phyloP scores from a whole-genome alignment of 2,113 vertebrate genomes.

The Oenanthe oenanthe region DNA sequence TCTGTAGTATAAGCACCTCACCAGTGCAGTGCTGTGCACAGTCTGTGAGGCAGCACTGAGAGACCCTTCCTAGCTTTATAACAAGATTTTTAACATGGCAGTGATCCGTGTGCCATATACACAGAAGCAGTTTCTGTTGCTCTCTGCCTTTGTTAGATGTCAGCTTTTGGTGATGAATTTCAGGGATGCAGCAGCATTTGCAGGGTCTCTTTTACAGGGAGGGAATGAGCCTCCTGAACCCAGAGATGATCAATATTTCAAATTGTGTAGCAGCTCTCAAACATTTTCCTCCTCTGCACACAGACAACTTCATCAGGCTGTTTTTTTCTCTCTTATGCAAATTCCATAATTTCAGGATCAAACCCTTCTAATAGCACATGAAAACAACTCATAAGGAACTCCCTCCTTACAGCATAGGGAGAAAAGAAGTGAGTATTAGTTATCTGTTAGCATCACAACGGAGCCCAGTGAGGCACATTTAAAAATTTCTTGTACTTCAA shows the following conservation, averaged over 20 bases:
- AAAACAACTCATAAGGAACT: neutral
- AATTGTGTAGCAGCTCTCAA: neutral
- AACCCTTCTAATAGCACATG: neutral
- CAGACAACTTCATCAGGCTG: neutral
- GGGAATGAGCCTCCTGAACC: neutral
- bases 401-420: neutral
- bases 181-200: neutral
- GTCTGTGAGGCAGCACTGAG: neutral
- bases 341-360: neutral
- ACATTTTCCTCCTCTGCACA: neutral
- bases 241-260: neutral
- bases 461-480: neutral
- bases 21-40: neutral
- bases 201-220: neutral
- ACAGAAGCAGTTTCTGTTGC: neutral
- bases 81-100: neutral
- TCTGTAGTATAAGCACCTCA: neutral
- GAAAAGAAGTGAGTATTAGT: neutral
- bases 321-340: neutral
- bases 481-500: neutral
- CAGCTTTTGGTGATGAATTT: neutral
- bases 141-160: neutral
- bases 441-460: neutral
- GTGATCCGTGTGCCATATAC: neutral
- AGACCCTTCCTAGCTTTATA: neutral